phyloP scores from a whole-genome alignment of 1,140 invertebrate species.

The Copidosoma floridanum region DNA sequence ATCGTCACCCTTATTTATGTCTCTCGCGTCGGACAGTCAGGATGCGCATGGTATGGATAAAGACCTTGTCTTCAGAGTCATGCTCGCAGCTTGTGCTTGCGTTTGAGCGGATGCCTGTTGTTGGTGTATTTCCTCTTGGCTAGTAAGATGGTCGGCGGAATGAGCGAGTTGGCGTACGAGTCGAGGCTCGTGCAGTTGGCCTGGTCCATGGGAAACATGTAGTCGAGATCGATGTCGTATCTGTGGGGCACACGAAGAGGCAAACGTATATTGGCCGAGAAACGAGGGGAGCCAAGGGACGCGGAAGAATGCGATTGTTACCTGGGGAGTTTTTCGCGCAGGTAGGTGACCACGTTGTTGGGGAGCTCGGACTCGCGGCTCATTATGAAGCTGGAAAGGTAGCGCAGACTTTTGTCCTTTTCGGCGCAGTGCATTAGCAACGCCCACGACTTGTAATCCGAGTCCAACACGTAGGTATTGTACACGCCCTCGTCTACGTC shows the following conservation, averaged over 20 bases:
- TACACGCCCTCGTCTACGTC: conserved; percentile 82
- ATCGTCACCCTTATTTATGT: not conserved
- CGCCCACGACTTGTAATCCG: conserved; percentile 78
- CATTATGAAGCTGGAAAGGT: conserved; percentile 80
- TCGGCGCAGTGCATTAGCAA: conserved; percentile 82
- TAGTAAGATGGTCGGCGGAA: conserved; percentile 33
- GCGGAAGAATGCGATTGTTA: too few species aligned
- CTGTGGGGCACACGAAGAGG: conserved; percentile 36
- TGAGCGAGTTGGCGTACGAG: conserved; percentile 31
- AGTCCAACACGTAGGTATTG: conserved; percentile 82
- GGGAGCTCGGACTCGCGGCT: conserved; percentile 64
- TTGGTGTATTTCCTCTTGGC: conserved; percentile 31
- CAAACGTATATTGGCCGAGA: not conserved
- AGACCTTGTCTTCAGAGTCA: not conserved
- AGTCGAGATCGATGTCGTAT: conserved; percentile 78
- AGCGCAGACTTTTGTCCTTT: conserved; percentile 74
- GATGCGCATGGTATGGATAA: not conserved
- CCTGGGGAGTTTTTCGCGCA: conserved; percentile 62
- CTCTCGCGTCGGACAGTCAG: too few species aligned
- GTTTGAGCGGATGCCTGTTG: conserved; percentile 47
- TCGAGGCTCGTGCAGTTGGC: conserved; percentile 58
- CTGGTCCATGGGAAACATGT: conserved; percentile 79
- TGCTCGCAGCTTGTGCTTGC: conserved; percentile 46
- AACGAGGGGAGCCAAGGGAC: not conserved
- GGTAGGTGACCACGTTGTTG: conserved; percentile 62